Evolutionary conservation across 2,797 vertebrate species (phyloP).

Genomic region (Paratrypauchen microcephalus): DNA sequence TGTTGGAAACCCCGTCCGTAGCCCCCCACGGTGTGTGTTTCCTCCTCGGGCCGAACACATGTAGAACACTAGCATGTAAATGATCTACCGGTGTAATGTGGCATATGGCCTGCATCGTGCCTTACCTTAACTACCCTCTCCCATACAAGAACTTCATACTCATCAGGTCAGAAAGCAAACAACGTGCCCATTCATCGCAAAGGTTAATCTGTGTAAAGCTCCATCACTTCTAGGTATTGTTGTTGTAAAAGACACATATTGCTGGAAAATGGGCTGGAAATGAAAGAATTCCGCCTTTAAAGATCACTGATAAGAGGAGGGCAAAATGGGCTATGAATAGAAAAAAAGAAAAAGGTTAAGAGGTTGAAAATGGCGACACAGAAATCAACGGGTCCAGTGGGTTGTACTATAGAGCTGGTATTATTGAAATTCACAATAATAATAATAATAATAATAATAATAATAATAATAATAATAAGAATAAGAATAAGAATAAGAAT

Average conservation of each 20-base stretch:
- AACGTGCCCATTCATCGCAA: neutral
- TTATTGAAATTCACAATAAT: too few relatives aligned
- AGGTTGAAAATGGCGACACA: too few relatives aligned
- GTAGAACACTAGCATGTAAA: constrained; percentile 29
- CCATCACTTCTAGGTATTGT: neutral
- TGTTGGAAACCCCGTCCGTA: neutral
- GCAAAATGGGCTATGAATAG: too few relatives aligned
- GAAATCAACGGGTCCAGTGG: too few relatives aligned
- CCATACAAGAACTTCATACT: constrained; percentile 25
- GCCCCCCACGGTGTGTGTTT: neutral
- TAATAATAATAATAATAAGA: too few relatives aligned
- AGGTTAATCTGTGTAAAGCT: constrained; percentile 2
- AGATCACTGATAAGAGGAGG: neutral
- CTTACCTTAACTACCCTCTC: constrained; percentile 13
- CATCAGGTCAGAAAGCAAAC: constrained; percentile 7
- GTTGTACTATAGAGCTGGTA: too few relatives aligned
- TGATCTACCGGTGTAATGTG: constrained; percentile 29
- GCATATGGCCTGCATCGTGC: neutral
- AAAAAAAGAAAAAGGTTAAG: too few relatives aligned
- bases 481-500: too few relatives aligned
- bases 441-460: too few relatives aligned
- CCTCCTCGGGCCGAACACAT: neutral
- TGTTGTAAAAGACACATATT: constrained; percentile 3
- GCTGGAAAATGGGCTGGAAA: constrained; percentile 6
- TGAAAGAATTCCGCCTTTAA: neutral